phyloP scores from a whole-genome alignment of 2,113 vertebrate genomes.

The Pipra filicauda region DNA sequence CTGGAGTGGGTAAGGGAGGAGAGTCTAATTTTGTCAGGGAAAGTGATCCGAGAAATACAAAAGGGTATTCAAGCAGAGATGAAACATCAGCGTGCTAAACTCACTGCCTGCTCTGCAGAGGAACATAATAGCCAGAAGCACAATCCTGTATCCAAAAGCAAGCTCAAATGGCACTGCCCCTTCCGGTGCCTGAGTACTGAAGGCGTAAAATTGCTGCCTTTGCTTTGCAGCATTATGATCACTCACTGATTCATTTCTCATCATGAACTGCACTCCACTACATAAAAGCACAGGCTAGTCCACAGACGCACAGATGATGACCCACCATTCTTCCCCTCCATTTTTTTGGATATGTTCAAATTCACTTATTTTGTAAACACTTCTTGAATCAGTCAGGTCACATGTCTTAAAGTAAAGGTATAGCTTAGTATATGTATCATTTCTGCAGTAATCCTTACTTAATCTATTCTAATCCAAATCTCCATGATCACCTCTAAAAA shows the following conservation, averaged over 20 bases:
- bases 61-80: neutral
- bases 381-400: neutral
- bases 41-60: neutral
- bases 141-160: neutral
- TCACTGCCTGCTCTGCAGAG: neutral
- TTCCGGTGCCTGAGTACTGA: neutral
- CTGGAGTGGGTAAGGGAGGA: neutral
- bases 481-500: constrained; percentile 32
- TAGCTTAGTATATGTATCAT: neutral
- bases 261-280: fast-evolving
- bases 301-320: fast-evolving
- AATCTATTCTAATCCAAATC: constrained; percentile 53
- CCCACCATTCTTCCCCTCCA: neutral
- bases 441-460: constrained; percentile 2
- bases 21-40: neutral
- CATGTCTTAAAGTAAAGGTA: constrained; percentile 20
- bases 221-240: fast-evolving
- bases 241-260: neutral
- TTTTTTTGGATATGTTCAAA: neutral
- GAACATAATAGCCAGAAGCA: neutral
- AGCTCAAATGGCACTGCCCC: neutral
- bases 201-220: neutral
- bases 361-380: neutral
- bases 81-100: fast-evolving
- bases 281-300: neutral